Evolutionary conservation across 2,797 vertebrate species (phyloP), one percentile per base, ranked within the genome.

Genomic region (Rallus crepitans): DNA sequence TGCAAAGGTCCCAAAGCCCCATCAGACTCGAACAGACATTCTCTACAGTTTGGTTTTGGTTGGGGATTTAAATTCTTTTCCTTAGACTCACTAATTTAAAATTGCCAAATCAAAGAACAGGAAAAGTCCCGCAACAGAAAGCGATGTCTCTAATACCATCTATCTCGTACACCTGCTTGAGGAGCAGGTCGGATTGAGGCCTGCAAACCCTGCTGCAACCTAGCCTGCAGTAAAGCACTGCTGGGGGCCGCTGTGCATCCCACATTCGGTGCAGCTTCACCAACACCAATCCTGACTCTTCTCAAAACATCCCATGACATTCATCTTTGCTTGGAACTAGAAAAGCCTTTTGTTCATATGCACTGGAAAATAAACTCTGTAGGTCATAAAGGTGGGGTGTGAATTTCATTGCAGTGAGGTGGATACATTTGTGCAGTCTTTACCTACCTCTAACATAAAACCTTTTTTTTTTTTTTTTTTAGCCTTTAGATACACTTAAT

Each of bases 401-500:
- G 53, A 27, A 35, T 84, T 87, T 82, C 10, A 73, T 60, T 94
- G 79, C 63, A 86, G 70, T 35, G n/a, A 90, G n/a, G 23, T 53
- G 42, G 87, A 84, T 60, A 39, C 65, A 53, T 76, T 94, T 91
- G 78, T 86, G 88, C 48, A 70, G 59, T 82, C 84, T 84, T 87
- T 86, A 86, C 39, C 35, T 80, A 53, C 21, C 35, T 94, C 66
- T 77, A 77, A 73, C 30, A 55, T 31, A 88, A 90, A 8, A 78
- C 5, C 42, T 45, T 19, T 19, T 23, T 19, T 52, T 60, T 12
- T 91, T 28, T 17, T 17, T 55, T 55, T 86, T 59, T 76, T 66
- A 77, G 73, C 31, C 30, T 79, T 93, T 93, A 79, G 80, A 88
- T 87, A 82, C 81, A 77, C 78, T 94, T 94, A 8, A 82, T 70